Evolutionary conservation across 1,140 invertebrate species (phyloP).

Genomic region (Rhizoglyphus robini): DNA sequence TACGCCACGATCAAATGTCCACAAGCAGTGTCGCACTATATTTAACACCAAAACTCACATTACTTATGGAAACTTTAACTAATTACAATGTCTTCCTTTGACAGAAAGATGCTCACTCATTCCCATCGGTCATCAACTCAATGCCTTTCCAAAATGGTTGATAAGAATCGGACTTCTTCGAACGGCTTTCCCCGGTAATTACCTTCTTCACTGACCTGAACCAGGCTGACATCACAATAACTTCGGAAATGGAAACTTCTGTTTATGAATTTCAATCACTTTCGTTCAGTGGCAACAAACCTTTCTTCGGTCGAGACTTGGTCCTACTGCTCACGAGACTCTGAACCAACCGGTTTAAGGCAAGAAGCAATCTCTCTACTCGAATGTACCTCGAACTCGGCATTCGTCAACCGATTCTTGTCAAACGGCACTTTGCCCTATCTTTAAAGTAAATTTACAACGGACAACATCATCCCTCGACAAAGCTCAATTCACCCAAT

Average conservation of each 20-base stretch:
- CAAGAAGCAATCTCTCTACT: background rate
- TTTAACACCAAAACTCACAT: background rate
- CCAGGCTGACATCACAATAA: constrained; percentile 1
- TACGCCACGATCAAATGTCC: background rate
- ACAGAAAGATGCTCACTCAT: constrained; percentile 13
- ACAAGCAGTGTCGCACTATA: background rate
- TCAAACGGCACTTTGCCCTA: constrained; percentile 2
- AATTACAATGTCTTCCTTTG: no score
- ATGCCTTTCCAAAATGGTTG: background rate
- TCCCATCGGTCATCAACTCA: background rate
- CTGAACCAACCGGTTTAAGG: constrained; percentile 18
- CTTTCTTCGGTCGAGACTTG: constrained; percentile 2
- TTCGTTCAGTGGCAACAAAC: background rate
- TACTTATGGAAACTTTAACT: no score
- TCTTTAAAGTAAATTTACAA: no score
- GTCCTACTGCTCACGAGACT: constrained; percentile 9
- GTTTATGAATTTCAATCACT: constrained; percentile 1
- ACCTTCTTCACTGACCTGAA: background rate
- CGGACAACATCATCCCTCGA: background rate
- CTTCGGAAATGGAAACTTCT: background rate
- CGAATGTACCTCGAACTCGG: background rate
- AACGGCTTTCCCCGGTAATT: constrained; percentile 4
- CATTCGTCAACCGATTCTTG: constrained; percentile 11
- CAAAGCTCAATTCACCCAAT: background rate
- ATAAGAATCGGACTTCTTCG: background rate